These are phyloP conservation scores for Triplophysa rosa DNA, from an alignment of 2,113 vertebrate genomes.

Conservation along the genomic window DNA sequence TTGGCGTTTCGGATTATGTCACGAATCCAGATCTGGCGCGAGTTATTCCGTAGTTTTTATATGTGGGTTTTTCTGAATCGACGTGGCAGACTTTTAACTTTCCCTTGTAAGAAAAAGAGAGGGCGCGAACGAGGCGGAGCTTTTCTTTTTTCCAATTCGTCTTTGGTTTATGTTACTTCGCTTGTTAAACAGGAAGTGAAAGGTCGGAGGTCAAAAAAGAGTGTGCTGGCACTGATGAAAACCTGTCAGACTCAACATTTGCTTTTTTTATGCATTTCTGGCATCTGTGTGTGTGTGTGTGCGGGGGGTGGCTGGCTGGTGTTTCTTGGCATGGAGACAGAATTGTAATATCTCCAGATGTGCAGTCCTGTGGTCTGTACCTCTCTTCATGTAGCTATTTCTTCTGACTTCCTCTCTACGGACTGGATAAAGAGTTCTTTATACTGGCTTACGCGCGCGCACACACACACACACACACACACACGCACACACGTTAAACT, in stretches of 20 bases:
- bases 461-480: neutral
- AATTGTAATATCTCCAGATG: constrained; percentile 81
- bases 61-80: constrained; percentile 28
- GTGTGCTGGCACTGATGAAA: constrained; percentile 56
- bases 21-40: neutral
- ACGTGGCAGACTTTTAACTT: constrained; percentile 52
- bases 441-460: constrained; percentile 37
- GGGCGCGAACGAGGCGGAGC: constrained; percentile 66
- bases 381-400: constrained; percentile 57
- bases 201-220: constrained; percentile 75
- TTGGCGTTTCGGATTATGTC: neutral
- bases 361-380: constrained; percentile 61
- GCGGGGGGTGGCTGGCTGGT: constrained; percentile 27
- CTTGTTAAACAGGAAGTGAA: constrained; percentile 65
- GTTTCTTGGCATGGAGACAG: constrained; percentile 66
- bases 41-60: neutral
- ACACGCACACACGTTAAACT: neutral
- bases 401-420: constrained; percentile 53
- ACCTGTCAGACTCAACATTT: constrained; percentile 44
- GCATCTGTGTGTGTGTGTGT: constrained; percentile 24
- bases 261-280: constrained; percentile 38
- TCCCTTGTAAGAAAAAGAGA: constrained; percentile 52
- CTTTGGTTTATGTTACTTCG: constrained; percentile 50
- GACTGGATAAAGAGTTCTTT: constrained; percentile 60
- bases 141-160: constrained; percentile 45